Evolutionary conservation across 2,888 invertebrate species (phyloP), one percentile per base, ranked within the genome.

Genomic region (Oligia fasciuncula): DNA sequence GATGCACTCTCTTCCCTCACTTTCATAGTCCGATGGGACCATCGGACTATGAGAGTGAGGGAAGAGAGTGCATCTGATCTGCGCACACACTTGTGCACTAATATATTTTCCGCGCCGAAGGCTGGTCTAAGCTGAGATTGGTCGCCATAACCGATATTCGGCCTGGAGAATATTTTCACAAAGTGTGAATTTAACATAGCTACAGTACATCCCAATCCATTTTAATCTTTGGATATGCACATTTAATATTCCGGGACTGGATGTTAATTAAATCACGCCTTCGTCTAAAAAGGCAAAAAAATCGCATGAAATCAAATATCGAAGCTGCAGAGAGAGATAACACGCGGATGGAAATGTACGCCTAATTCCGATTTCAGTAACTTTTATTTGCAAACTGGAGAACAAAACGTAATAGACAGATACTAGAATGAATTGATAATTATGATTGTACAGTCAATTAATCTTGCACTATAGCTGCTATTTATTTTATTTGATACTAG

Each of bases 231-330:
- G 9, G 46, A 46, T n/a, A 8, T 35, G 19, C 13, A 4, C 19
- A 1, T 73, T 23, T 6, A 14, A 35, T 6, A 49, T 35, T 46
- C 23, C 46, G 17, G 13, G 0, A n/a, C 49, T n/a, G 13, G n/a
- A n/a, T 62, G 9, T 75, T 49, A 17, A 76, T 76, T 76, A 63
- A 63, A 76, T 29, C 29, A n/a, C 1, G 6, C 2, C 2, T 19
- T 43, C 19, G 76, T 43, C 14, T 76, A 29, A 76, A 76, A 63
- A 29, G 6, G 9, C 13, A 17, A 19, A 76, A 35, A 68, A 35
- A 46, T 29, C n/a, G n/a, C 3, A 49, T 49, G 13, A 76, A 76
- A 76, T 63, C 51, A 43, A 40, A 73, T 35, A 43, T 54, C 29
- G 19, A 9, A n/a, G 2, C 35, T 23, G 54, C 40, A n/a, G 9